Evolutionary conservation across 2,113 vertebrate species (phyloP), one percentile per base, ranked within the genome.

Genomic region (Larimichthys crocea): DNA sequence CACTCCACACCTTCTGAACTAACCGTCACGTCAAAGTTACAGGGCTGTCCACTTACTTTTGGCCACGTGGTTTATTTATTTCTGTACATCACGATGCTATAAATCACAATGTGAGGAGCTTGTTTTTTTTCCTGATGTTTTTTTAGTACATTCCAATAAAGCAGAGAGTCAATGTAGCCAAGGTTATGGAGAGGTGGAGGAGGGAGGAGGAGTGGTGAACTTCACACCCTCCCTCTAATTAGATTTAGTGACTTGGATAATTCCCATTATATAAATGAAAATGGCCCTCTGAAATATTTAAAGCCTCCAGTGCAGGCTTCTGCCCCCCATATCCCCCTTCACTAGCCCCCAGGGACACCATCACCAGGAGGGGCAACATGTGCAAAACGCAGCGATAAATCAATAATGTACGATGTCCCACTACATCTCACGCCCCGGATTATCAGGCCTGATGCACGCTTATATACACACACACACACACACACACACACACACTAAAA

Each of bases 241-340:
- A 92, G 91, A 86, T 79, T 82, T 91, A 90, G 85, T 89, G 88
- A 92, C 87, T 90, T 87, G 89, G 78, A 94, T 90, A 86, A 93
- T 94, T 94, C 78, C 87, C 87, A 93, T 94, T 91, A 92, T 92
- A 89, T 79, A 90, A 90, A 91, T 92, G 87, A 93, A 92, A 93
- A 91, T 83, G 73, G 67, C 24, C 74, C 67, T 78, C 65, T 94
- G 88, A 94, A 94, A 93, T 94, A 94, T 94, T 94, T 90, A 94
- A 81, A 83, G 83, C 62, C 85, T 76, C 50, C 70, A 50, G 71
- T 12, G 8, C 79, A 42, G 71, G 65, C 56, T 48, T 31, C 77
- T 60, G 24, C 53, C 46, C 42, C 52, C 35, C 35, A 40, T 40
- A 8, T 40, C 35, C 62, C 22, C 49, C 73, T 10, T 61, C 26